A percentile compares a stretch with the other conserved stretches of the same genome.
phyloP scores from a whole-genome alignment of 2,888 invertebrate genomes.

The Caenorhabditis sp. region DNA sequence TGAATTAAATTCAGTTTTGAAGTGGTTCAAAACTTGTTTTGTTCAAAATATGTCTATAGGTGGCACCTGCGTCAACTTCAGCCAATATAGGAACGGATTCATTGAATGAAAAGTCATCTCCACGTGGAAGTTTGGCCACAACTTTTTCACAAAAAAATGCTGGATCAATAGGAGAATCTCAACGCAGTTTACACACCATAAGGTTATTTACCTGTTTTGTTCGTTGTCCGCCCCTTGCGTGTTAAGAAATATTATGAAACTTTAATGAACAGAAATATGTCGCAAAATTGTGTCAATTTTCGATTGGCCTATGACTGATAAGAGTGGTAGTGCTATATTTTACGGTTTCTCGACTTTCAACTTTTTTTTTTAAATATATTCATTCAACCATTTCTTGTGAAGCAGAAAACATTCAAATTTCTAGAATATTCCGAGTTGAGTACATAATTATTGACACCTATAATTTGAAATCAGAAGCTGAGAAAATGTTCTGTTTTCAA shows the following conservation, averaged over 20 bases:
- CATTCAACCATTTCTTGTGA: too few relatives aligned
- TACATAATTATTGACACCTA: too few relatives aligned
- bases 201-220: background rate
- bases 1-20: background rate
- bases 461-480: too few relatives aligned
- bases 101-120: slow-evolving; percentile 4
- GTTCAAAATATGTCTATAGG: slow-evolving; percentile 7
- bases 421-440: too few relatives aligned
- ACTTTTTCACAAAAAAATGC: slow-evolving; percentile 15
- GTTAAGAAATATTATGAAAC: background rate
- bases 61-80: background rate
- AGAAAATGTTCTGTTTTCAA: too few relatives aligned
- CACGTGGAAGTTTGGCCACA: slow-evolving; percentile 37
- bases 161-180: slow-evolving; percentile 14
- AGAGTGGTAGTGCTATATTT: background rate
- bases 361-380: too few relatives aligned
- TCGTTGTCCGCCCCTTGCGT: background rate
- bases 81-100: background rate
- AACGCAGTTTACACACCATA: slow-evolving; percentile 22
- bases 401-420: too few relatives aligned
- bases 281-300: slow-evolving; percentile 10
- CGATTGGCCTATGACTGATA: background rate
- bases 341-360: too few relatives aligned
- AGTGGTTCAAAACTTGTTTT: background rate
- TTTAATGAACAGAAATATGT: background rate